Percentiles rank a stretch among this genome's conserved stretches.
These are phyloP conservation scores for Cossypha polioptera DNA, from an alignment of 2,797 vertebrate species.

Conservation along the genomic window DNA sequence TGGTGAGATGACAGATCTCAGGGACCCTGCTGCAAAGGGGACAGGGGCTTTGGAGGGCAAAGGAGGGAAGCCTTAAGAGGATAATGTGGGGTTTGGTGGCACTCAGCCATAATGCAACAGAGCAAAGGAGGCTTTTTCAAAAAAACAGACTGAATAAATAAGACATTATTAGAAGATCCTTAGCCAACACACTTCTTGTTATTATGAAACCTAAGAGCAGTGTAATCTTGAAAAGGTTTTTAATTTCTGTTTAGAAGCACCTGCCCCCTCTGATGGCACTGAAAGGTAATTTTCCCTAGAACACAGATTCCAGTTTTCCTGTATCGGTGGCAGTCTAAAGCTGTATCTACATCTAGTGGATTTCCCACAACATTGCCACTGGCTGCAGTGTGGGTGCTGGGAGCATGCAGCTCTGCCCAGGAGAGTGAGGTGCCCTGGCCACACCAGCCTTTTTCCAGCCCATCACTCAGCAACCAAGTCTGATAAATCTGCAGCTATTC, in stretches of 20 bases:
- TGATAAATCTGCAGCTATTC: background rate
- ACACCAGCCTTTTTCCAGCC: background rate
- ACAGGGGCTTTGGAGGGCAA: background rate
- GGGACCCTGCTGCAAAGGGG: background rate
- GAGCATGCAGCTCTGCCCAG: background rate
- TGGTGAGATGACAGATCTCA: background rate
- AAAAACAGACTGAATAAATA: background rate
- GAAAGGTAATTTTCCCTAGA: background rate
- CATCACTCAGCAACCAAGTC: accelerated
- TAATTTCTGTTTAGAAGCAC: background rate
- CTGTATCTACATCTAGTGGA: constrained; percentile 66
- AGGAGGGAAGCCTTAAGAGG: background rate
- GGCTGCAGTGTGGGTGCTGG: background rate
- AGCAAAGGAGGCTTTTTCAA: background rate
- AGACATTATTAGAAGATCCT: background rate
- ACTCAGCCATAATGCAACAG: background rate
- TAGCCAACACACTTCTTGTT: background rate
- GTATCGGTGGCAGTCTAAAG: background rate
- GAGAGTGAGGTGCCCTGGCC: background rate
- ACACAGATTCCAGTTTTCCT: background rate
- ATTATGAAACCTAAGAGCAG: background rate
- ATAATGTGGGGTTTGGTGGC: background rate
- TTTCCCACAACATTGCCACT: background rate
- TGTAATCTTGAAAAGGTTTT: background rate
- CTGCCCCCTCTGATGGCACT: constrained; percentile 16